Evolutionary conservation across 1,140 invertebrate genomes (phyloP).

Genomic region (Popillia japonica): DNA sequence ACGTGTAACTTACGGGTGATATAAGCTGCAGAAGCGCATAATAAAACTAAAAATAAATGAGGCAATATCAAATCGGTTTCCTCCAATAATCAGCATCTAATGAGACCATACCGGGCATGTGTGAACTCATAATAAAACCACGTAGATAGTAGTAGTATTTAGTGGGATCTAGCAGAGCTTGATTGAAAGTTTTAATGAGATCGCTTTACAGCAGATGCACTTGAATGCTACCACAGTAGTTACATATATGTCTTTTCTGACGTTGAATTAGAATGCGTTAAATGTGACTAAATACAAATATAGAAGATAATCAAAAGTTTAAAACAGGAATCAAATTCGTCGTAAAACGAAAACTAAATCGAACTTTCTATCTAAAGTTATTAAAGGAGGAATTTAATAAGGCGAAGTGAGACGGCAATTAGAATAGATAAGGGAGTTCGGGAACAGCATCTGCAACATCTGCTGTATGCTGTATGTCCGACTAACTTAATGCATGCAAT

Average conservation of each 20-base stretch:
- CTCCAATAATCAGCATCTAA: constrained; percentile 30
- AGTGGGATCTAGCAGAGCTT: neutral
- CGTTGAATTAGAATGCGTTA: neutral
- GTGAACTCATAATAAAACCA: constrained; percentile 36
- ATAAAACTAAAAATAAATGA: constrained; percentile 33
- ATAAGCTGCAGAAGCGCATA: neutral
- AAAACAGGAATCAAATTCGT: neutral
- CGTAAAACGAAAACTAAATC: neutral
- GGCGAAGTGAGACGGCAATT: neutral
- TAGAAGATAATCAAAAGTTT: neutral
- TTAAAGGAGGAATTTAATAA: constrained; percentile 20
- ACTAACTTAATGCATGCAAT: constrained; percentile 3
- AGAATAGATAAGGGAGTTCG: constrained; percentile 23
- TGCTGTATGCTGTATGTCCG: neutral
- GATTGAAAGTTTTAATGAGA: constrained; percentile 38
- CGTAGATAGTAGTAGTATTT: constrained; percentile 13
- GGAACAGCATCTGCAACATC: neutral
- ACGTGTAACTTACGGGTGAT: neutral
- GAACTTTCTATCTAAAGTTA: neutral
- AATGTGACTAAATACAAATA: neutral
- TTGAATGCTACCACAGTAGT: neutral
- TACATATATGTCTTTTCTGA: neutral
- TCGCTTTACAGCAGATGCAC: neutral
- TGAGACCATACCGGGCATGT: constrained; percentile 30
- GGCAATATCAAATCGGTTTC: constrained; percentile 15